These are phyloP conservation scores for Nothura maculosa DNA, from an alignment of 2,797 vertebrate genomes.

Conservation along the genomic window DNA sequence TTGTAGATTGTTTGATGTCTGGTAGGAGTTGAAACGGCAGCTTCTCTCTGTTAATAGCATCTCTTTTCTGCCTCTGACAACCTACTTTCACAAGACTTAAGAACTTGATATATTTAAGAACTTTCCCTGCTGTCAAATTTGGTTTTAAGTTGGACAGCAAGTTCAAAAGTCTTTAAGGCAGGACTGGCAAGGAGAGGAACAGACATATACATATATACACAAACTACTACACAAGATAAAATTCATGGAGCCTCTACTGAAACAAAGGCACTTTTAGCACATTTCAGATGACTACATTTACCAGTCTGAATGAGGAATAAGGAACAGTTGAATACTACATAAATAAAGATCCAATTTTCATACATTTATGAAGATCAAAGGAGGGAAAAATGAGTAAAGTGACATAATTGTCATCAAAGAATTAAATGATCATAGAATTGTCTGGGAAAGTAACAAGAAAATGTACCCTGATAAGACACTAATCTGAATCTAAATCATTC, in stretches of 20 bases:
- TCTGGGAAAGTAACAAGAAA: slow-evolving; percentile 1
- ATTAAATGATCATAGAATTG: slow-evolving; percentile 26
- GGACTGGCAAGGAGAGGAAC: slow-evolving; percentile 8
- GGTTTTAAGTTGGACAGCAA: slow-evolving; percentile 50
- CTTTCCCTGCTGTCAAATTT: slow-evolving; percentile 58
- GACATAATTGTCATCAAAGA: slow-evolving; percentile 38
- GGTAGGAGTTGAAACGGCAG: slow-evolving; percentile 53
- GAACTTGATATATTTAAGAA: slow-evolving; percentile 35
- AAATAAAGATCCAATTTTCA: slow-evolving; percentile 44
- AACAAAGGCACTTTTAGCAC: slow-evolving; percentile 8
- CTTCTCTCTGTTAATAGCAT: slow-evolving; percentile 51
- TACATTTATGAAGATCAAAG: slow-evolving; percentile 46
- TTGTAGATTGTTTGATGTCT: slow-evolving; percentile 62
- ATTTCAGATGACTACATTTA: not conserved
- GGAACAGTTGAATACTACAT: slow-evolving; percentile 40
- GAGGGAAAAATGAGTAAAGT: not conserved
- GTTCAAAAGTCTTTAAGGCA: slow-evolving; percentile 63
- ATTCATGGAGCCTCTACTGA: not conserved
- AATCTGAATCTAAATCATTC: not conserved
- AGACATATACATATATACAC: not conserved
- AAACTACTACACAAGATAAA: not conserved
- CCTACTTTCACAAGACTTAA: slow-evolving; percentile 50
- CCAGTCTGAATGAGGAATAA: not conserved
- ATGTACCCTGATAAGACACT: not conserved
- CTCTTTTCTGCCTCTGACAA: slow-evolving; percentile 54